Percentiles rank a stretch among this genome's conserved stretches.
Evolutionary conservation across 2,888 invertebrate species (phyloP).

Genomic region (Gandaritis pyraliata): DNA sequence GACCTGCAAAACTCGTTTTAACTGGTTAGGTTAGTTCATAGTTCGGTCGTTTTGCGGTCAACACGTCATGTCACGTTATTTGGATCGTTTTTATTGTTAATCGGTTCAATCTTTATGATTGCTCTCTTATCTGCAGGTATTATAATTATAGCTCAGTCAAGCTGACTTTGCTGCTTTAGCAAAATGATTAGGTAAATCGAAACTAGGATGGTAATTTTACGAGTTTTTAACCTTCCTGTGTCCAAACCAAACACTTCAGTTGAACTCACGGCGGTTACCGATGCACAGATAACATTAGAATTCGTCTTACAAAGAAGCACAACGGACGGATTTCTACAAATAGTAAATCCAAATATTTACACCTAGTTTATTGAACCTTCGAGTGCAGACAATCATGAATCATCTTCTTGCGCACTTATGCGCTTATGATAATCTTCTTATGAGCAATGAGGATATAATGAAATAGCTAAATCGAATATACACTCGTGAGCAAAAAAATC

Average conservation of each 20-base stretch:
- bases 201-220: too few relatives aligned
- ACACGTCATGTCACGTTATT: neutral
- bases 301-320: slow-evolving; percentile 9
- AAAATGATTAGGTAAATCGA: too few relatives aligned
- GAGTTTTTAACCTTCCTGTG: too few relatives aligned
- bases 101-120: neutral
- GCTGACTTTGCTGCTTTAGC: too few relatives aligned
- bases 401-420: neutral
- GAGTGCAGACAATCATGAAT: slow-evolving; percentile 4
- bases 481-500: too few relatives aligned
- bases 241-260: neutral
- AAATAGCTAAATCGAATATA: too few relatives aligned
- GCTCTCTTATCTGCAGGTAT: neutral
- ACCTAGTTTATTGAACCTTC: slow-evolving; percentile 16
- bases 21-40: too few relatives aligned
- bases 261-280: neutral
- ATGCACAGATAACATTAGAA: neutral
- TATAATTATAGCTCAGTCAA: neutral
- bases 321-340: slow-evolving; percentile 5
- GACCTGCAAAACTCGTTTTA: too few relatives aligned
- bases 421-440: too few relatives aligned
- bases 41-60: too few relatives aligned
- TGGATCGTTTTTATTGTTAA: neutral
- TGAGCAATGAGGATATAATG: too few relatives aligned
- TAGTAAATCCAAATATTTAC: slow-evolving; percentile 17